Evolutionary conservation across 2,113 vertebrate genomes (phyloP), one percentile per base, ranked within the genome.

Genomic region (Phyllopteryx taeniolatus): DNA sequence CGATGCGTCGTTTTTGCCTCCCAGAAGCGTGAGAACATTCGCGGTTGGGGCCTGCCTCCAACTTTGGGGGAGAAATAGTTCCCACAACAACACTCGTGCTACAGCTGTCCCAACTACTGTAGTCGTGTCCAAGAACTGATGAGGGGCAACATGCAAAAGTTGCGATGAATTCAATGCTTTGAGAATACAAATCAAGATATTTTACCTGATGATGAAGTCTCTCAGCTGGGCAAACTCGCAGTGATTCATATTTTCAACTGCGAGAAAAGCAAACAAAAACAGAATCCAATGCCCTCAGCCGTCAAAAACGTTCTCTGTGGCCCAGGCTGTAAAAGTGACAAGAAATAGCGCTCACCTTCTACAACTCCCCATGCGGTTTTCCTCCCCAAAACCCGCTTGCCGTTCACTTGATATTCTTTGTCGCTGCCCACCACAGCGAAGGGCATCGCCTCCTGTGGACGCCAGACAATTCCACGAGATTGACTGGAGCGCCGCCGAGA

Each of bases 371-470:
- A 99, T 0, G 96, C 92, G 1, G 96, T 98, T 91, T 98, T 98
- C 79, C 97, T 93, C 46, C 97, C 97, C 64, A 99, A 93, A 83
- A 98, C 94, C 47, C 95, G 93, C 86, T 98, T 99, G 71, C 95
- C 93, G 14, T 98, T 98, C 79, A 98, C 96, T 88, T 98, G 96
- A 82, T 98, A 97, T 79, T 99, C 97, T 91, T 97, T 98, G 89
- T 99, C 97, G 0, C 97, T 98, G 72, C 97, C 97, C 81, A 98
- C 96, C 73, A 99, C 96, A 14, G 97, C 97, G 17, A 99, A 98
- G 63, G 97, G 97, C 96, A 98, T 98, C 71, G 92, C 92, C 90
- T 99, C 97, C 97, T 99, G 92, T 11, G 39, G 43, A 82, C 35
- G 42, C 46, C 0, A 80, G 68, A 75, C 35, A 67, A 79, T 68